Percentiles rank a stretch among this genome's conserved stretches.
Evolutionary conservation across 2,113 vertebrate genomes (phyloP).

Genomic region (Ranitomeya variabilis): DNA sequence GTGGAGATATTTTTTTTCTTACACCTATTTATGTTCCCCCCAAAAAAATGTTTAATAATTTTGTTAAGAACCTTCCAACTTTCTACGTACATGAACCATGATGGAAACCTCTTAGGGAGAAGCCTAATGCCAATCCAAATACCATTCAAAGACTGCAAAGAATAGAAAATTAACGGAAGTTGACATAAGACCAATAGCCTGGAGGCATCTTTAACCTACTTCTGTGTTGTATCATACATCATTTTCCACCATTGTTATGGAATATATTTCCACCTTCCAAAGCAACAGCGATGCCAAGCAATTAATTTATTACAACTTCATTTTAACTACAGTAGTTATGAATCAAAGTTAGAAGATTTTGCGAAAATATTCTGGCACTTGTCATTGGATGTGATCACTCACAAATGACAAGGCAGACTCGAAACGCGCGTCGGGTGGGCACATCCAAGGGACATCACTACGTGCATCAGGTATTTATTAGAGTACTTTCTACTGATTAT

Average conservation of each 20-base stretch:
- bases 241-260: not conserved
- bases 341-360: too few relatives aligned
- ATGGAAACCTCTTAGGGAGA: not conserved
- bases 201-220: not conserved
- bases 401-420: too few relatives aligned
- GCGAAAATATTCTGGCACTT: too few relatives aligned
- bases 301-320: not conserved
- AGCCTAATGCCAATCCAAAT: not conserved
- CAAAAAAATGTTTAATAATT: not conserved
- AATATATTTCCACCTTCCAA: not conserved
- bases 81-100: not conserved
- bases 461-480: too few relatives aligned
- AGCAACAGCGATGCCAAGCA: not conserved
- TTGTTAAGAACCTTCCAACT: not conserved
- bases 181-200: not conserved
- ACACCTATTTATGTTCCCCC: too few relatives aligned
- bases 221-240: not conserved
- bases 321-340: not conserved
- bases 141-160: not conserved
- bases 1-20: not conserved
- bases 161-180: not conserved
- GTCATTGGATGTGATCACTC: too few relatives aligned
- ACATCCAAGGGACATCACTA: too few relatives aligned
- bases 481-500: too few relatives aligned
- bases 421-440: too few relatives aligned